Evolutionary conservation across 35 echinoderm and acorn worm genomes (phyloP).

Genomic region (Antedon bifida): DNA sequence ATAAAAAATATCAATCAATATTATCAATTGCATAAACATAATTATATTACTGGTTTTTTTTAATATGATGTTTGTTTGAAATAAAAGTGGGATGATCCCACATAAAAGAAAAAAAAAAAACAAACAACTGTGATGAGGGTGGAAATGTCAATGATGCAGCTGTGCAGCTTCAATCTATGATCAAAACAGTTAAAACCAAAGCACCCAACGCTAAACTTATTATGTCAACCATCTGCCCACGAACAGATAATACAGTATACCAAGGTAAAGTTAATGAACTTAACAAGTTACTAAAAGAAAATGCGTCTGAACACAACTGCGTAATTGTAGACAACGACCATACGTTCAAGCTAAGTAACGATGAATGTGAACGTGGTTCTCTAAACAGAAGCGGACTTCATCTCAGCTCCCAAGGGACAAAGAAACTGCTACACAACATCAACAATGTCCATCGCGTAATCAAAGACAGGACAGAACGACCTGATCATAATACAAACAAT

Average conservation of each 20-base stretch:
- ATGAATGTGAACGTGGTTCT: neutral
- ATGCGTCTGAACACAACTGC: conserved; percentile 7
- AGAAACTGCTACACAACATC: conserved; percentile 12
- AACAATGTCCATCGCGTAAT: neutral
- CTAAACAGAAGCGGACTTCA: conserved; percentile 5
- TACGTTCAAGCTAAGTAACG: conserved; percentile 23
- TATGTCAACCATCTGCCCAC: conserved; percentile 18
- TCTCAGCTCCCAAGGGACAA: conserved; percentile 10
- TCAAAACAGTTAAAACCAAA: neutral
- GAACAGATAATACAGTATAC: neutral
- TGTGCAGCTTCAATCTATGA: neutral
- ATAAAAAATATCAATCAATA: too few species aligned
- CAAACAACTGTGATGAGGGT: neutral
- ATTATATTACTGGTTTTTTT: too few species aligned
- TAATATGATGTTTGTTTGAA: too few species aligned
- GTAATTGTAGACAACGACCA: conserved; percentile 10
- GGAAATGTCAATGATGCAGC: neutral
- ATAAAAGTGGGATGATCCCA: too few species aligned
- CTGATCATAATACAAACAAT: too few species aligned
- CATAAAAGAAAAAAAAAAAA: conserved; percentile 15
- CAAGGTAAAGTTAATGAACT: conserved; percentile 6
- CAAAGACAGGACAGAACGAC: too few species aligned
- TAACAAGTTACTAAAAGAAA: neutral
- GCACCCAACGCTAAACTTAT: neutral
- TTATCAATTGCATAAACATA: too few species aligned